phyloP scores from a whole-genome alignment of 2,113 vertebrate species.

The Protomyctophum bolini region DNA sequence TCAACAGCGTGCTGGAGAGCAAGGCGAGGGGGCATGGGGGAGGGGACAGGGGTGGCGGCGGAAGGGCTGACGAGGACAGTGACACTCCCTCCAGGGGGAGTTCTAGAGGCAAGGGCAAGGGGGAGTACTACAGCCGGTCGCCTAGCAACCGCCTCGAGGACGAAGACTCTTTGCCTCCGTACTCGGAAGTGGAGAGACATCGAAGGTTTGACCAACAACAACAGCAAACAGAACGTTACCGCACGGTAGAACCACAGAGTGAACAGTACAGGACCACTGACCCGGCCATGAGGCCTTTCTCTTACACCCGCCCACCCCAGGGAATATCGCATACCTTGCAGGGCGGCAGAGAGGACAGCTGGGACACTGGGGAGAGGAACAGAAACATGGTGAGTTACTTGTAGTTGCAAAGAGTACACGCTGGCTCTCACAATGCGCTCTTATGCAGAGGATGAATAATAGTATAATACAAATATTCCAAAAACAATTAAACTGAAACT shows the following conservation, averaged over 20 bases:
- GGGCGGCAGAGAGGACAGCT: slow-evolving; percentile 87
- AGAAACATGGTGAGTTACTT: slow-evolving; percentile 90
- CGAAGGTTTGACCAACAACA: slow-evolving; percentile 62
- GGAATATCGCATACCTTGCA: slow-evolving; percentile 81
- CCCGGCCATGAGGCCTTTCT: slow-evolving; percentile 71
- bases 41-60: slow-evolving; percentile 49
- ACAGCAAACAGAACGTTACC: slow-evolving; percentile 38
- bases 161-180: slow-evolving; percentile 89
- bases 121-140: slow-evolving; percentile 71
- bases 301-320: slow-evolving; percentile 83
- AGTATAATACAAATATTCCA: background rate
- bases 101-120: slow-evolving; percentile 76
- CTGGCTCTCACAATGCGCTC: slow-evolving; percentile 15
- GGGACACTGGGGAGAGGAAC: slow-evolving; percentile 82
- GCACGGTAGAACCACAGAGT: slow-evolving; percentile 34
- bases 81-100: slow-evolving; percentile 89
- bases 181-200: slow-evolving; percentile 83
- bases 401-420: slow-evolving; percentile 53
- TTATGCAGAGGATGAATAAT: slow-evolving; percentile 24
- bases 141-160: slow-evolving; percentile 79
- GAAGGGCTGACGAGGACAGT: slow-evolving; percentile 76
- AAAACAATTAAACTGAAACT: background rate
- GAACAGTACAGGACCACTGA: slow-evolving; percentile 62
- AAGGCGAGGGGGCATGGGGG: slow-evolving; percentile 78
- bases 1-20: slow-evolving; percentile 83